phyloP scores from a whole-genome alignment of 2,888 invertebrate genomes.

The Dryocosmus kuriphilus region DNA sequence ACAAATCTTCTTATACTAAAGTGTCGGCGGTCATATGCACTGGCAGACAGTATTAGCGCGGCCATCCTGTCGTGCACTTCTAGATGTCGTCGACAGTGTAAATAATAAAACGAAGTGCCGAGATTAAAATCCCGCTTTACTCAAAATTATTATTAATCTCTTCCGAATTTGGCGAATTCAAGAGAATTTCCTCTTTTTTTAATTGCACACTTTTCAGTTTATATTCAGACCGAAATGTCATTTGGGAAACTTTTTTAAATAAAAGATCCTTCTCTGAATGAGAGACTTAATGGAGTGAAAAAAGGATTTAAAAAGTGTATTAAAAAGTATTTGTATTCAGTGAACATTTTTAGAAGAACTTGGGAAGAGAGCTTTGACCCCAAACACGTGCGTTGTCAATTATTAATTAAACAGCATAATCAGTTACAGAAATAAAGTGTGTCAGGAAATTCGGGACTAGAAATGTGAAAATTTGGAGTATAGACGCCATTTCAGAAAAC shows the following conservation, averaged over 20 bases:
- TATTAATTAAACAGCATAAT: neutral
- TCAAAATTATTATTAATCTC: neutral
- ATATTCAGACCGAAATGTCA: neutral
- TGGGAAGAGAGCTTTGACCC: neutral
- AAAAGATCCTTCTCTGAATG: too few species aligned
- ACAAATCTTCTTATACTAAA: conserved; percentile 49
- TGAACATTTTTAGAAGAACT: neutral
- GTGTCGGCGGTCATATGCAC: conserved; percentile 59
- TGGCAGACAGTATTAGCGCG: conserved; percentile 70
- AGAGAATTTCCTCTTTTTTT: neutral
- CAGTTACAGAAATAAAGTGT: neutral
- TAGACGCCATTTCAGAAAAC: neutral
- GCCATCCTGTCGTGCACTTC: conserved; percentile 66
- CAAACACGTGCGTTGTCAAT: neutral
- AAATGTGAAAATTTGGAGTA: neutral
- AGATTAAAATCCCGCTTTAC: conserved; percentile 33
- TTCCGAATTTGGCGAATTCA: neutral
- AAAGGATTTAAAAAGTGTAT: neutral
- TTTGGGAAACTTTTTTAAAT: neutral
- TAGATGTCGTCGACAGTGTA: conserved; percentile 37
- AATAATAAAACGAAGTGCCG: conserved; percentile 24
- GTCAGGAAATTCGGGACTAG: neutral
- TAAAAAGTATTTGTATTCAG: neutral
- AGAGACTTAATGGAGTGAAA: too few species aligned
- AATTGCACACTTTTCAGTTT: neutral